A percentile compares a stretch with the other conserved stretches of the same genome.
phyloP scores from a whole-genome alignment of 2,113 vertebrate genomes.

The Grammomys dolichurus region DNA sequence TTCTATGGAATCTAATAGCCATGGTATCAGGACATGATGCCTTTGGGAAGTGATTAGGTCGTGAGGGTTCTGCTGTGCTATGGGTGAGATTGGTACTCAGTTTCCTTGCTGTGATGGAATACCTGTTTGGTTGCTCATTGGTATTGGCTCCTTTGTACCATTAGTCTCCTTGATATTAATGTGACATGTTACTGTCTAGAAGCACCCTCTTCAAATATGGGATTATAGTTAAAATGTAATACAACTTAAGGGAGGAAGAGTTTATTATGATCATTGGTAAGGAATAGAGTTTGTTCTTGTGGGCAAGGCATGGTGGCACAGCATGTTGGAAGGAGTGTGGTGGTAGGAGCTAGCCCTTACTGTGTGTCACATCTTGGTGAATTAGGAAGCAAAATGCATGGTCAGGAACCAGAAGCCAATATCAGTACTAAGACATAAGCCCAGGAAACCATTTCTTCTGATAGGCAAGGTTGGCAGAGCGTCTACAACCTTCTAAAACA shows the following conservation, averaged over 20 bases:
- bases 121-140: neutral
- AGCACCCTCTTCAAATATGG: neutral
- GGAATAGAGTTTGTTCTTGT: neutral
- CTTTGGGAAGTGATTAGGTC: neutral
- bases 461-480: neutral
- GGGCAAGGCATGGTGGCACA: neutral
- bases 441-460: neutral
- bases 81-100: neutral
- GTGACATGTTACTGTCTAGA: neutral
- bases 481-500: neutral
- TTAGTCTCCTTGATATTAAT: neutral
- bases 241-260: too few relatives aligned
- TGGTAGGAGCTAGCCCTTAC: neutral
- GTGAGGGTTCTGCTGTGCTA: neutral
- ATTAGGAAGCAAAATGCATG: neutral
- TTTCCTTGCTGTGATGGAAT: neutral
- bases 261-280: neutral
- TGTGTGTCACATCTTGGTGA: neutral
- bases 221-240: neutral
- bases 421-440: neutral
- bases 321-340: neutral
- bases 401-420: neutral
- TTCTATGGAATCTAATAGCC: neutral
- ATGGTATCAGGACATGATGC: neutral
- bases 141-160: neutral